Evolutionary conservation across 2,113 vertebrate genomes (phyloP).

Genomic region (Pachypanchax playfairii): DNA sequence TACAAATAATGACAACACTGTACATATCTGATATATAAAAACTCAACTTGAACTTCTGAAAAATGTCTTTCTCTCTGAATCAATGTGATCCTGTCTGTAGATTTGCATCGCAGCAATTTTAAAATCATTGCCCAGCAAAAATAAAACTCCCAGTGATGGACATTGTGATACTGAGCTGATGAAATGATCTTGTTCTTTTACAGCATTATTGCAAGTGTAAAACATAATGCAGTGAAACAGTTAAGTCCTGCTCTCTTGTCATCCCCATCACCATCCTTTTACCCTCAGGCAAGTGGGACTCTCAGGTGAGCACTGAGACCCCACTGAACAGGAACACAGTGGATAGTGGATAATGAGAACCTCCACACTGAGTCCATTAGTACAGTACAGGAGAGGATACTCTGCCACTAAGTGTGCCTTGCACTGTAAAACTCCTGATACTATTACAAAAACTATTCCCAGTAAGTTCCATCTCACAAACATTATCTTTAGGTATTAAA

Average conservation of each 20-base stretch:
- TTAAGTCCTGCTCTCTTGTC: conserved; percentile 52
- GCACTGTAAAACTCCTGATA: conserved; percentile 28
- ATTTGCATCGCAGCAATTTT: not conserved
- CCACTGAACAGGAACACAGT: conserved; percentile 58
- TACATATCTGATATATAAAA: not conserved
- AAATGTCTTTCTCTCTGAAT: conserved; percentile 20
- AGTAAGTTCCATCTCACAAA: conserved; percentile 41
- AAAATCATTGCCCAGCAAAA: conserved; percentile 17
- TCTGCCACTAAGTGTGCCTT: conserved; percentile 26
- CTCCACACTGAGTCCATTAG: conserved; percentile 48
- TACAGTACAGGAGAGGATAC: conserved; percentile 19
- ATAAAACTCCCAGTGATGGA: conserved; percentile 11
- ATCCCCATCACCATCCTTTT: conserved; percentile 59
- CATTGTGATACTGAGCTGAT: conserved; percentile 49
- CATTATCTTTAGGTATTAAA: conserved; percentile 2
- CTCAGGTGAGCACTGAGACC: conserved; percentile 63
- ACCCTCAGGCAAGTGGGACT: conserved; percentile 63
- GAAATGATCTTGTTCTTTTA: conserved; percentile 66
- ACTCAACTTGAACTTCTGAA: no score
- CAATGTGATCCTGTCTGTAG: not conserved
- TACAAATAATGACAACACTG: conserved; percentile 10
- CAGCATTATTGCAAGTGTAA: conserved; percentile 62
- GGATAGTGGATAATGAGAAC: conserved; percentile 59
- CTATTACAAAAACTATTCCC: conserved; percentile 35
- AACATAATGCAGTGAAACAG: conserved; percentile 58